Conservation (phyloP, 2,797 vertebrate genomes). For the Cygnus olor region DNA sequence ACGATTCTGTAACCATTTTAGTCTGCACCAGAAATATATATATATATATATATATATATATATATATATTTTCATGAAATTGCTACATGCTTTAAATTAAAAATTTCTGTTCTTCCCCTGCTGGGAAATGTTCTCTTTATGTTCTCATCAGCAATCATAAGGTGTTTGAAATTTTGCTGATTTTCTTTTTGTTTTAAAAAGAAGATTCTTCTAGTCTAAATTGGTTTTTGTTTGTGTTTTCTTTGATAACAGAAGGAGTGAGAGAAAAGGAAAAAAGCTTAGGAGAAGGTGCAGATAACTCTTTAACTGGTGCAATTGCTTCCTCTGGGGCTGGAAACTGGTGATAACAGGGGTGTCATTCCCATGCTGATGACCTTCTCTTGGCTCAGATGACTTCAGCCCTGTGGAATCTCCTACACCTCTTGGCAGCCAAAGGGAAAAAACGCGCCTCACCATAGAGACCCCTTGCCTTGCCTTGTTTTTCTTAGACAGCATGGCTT, state of each 20-base stretch:
- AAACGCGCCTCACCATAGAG: neutral
- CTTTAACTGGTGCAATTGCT: neutral
- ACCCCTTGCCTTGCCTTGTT: constrained; percentile 1
- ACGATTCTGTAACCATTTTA: constrained; percentile 6
- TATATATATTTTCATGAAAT: neutral
- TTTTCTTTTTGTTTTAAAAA: neutral
- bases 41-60: neutral
- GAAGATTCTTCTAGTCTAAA: neutral
- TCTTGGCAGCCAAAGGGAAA: constrained; percentile 12
- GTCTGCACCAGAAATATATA: neutral
- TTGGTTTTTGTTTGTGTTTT: constrained; percentile 44
- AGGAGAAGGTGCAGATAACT: constrained; percentile 17
- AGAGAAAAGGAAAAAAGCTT: constrained; percentile 23
- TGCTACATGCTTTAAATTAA: constrained; percentile 29
- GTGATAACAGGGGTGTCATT: constrained; percentile 27
- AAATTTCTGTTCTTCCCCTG: neutral
- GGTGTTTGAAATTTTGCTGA: neutral
- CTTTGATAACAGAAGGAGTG: constrained; percentile 25
- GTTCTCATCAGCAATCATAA: neutral
- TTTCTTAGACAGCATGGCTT: neutral
- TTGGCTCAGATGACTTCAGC: constrained; percentile 56
- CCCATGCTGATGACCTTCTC: neutral
- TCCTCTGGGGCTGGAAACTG: neutral
- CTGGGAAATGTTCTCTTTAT: constrained; percentile 23
- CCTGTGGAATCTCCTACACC: constrained; percentile 38